Evolutionary conservation across 2,888 invertebrate species (phyloP), one percentile per base, ranked within the genome.

Genomic region (Hipparchia semele): DNA sequence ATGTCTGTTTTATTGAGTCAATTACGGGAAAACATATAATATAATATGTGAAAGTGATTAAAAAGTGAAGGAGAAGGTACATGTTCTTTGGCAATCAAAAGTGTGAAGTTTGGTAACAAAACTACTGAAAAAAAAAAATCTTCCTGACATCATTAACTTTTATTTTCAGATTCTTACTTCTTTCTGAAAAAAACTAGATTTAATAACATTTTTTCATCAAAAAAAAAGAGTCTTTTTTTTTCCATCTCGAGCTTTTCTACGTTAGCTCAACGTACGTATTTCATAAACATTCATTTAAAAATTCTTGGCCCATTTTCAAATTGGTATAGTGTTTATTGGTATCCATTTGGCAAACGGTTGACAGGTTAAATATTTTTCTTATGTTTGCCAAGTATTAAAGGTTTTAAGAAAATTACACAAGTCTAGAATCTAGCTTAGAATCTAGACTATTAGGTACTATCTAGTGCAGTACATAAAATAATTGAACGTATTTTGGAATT

Each of bases 291-390:
- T 64, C 60, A 73, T 70, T 56, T 75, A 33, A 45, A 66, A 56
- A 71, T 53, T 73, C 68, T 73, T 76, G 76, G 76, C 75, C 49
- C 54, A 62, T 65, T 62, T 68, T 76, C 76, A 77, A 77, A 76
- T 78, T 72, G 73, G 70, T 75, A 1, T 74, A 71, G 70, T 73
- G 70, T 67, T 72, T 74, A 74, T 74, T 72, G 74, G 74, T 73
- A 70, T 67, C 75, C 70, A 75, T 78, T 78, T 78, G 78, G 78
- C 78, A 77, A 71, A 68, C 49, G 59, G 70, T 70, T 74, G 73
- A 73, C 72, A 74, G 70, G 73, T 74, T 73, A 72, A 74, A 72
- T 60, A 74, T 72, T 74, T 73, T 74, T 72, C 66, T 71, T 70
- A 12, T 23, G 46, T 62, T 64, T 62, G 62, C 54, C 54, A 62